Evolutionary conservation across 2,888 invertebrate species (phyloP).

Genomic region (Acanthosepion esculentum): DNA sequence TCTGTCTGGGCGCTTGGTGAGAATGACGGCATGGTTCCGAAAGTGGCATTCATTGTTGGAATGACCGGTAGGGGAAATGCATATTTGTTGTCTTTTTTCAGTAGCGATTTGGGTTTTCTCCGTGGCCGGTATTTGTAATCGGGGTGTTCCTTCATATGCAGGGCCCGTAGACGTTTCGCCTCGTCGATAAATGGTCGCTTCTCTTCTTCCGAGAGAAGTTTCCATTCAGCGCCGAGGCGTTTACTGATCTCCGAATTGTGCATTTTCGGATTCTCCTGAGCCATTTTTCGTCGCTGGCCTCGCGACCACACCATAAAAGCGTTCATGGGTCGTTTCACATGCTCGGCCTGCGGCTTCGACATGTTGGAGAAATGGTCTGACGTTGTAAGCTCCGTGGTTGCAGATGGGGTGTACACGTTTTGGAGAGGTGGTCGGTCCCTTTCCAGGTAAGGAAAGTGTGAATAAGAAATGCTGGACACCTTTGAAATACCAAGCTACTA

Average conservation of each 20-base stretch:
- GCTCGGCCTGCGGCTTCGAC: constrained; percentile 75
- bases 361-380: constrained; percentile 45
- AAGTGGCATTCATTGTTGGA: constrained; percentile 61
- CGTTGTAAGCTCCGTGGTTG: constrained; percentile 44
- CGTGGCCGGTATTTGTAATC: constrained; percentile 98
- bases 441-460: constrained; percentile 13
- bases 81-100: constrained; percentile 89
- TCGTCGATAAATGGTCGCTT: constrained; percentile 99
- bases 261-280: constrained; percentile 99
- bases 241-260: constrained; percentile 98
- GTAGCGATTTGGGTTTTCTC: constrained; percentile 89
- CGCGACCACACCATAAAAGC: constrained; percentile 98
- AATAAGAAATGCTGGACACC: constrained; percentile 36
- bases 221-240: constrained; percentile 98
- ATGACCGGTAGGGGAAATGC: constrained; percentile 70
- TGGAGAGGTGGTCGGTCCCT: constrained; percentile 1
- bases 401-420: constrained; percentile 24
- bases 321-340: constrained; percentile 99
- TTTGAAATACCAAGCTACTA: constrained; percentile 17
- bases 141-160: constrained; percentile 99
- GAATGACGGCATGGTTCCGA: constrained; percentile 55
- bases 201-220: constrained; percentile 92
- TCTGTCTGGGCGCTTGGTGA: constrained; percentile 33
- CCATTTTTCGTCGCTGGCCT: constrained; percentile 97
- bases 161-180: constrained; percentile 94